Percentiles rank a stretch among this genome's conserved stretches.
phyloP scores from a whole-genome alignment of 1,140 invertebrate genomes.

The Periplaneta americana region DNA sequence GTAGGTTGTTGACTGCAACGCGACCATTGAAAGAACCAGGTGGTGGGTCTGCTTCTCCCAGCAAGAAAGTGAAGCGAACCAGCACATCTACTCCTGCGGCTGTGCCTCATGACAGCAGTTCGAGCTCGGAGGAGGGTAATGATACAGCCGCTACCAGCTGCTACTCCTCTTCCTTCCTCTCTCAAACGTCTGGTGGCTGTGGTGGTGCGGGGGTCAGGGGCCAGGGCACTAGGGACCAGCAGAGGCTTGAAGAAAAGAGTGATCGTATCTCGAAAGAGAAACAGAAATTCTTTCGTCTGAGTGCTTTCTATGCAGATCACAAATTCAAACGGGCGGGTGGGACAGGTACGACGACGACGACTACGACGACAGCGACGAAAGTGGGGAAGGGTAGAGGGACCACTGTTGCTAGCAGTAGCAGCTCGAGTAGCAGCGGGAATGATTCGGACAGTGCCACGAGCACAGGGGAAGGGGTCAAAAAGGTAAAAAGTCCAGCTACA shows the following conservation, averaged over 20 bases:
- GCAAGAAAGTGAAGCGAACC: not conserved
- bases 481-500: not conserved
- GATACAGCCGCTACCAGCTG: slow-evolving; percentile 40
- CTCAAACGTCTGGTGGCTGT: slow-evolving; percentile 11
- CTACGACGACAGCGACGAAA: not conserved
- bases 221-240: slow-evolving; percentile 19
- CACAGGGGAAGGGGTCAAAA: not conserved
- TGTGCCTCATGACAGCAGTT: slow-evolving; percentile 38
- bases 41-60: slow-evolving; percentile 29
- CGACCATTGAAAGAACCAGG: slow-evolving; percentile 1
- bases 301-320: slow-evolving; percentile 58
- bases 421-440: slow-evolving; percentile 27
- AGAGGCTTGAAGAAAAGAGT: slow-evolving; percentile 47
- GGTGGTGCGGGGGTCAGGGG: slow-evolving; percentile 14
- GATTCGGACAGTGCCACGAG: not conserved
- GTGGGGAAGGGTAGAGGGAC: not conserved
- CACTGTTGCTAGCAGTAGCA: slow-evolving; percentile 24
- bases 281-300: slow-evolving; percentile 77
- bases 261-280: slow-evolving; percentile 79
- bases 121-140: slow-evolving; percentile 49
- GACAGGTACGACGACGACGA: not conserved
- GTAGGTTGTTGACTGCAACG: not conserved
- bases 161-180: slow-evolving; percentile 34
- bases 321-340: slow-evolving; percentile 31
- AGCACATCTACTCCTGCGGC: not conserved